A percentile compares a stretch with the other conserved stretches of the same genome.
These are phyloP conservation scores for Athrips mouffetella DNA, from an alignment of 2,888 invertebrate species.

Conservation along the genomic window DNA sequence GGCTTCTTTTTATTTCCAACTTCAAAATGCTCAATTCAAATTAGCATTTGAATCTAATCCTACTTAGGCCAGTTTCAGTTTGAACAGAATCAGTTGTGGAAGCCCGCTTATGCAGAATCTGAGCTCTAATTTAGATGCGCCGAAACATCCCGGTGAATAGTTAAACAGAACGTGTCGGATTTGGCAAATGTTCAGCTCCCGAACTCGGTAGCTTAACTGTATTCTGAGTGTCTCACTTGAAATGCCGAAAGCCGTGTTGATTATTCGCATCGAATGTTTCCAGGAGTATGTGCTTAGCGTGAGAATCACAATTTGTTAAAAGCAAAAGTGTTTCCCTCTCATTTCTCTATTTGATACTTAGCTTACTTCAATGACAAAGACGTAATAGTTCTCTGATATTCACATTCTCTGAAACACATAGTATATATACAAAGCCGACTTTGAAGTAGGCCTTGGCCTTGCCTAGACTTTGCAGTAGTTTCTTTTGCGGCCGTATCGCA, in stretches of 20 bases:
- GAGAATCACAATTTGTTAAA: too few relatives aligned
- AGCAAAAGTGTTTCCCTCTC: too few relatives aligned
- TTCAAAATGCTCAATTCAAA: neutral
- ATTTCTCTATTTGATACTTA: too few relatives aligned
- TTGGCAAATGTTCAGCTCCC: constrained; percentile 40
- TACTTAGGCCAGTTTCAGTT: constrained; percentile 2
- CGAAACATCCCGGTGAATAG: constrained; percentile 47
- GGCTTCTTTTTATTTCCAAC: neutral
- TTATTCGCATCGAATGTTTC: neutral
- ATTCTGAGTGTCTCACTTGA: neutral
- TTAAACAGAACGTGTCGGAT: constrained; percentile 40
- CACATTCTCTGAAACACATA: too few relatives aligned
- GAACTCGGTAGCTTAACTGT: neutral
- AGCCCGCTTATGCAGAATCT: constrained; percentile 35
- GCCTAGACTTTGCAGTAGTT: too few relatives aligned
- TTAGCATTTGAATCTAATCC: constrained; percentile 4
- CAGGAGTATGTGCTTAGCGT: too few relatives aligned
- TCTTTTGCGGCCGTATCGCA: too few relatives aligned
- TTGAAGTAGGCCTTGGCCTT: too few relatives aligned
- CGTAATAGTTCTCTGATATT: too few relatives aligned
- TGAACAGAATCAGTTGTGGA: constrained; percentile 6
- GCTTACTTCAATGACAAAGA: too few relatives aligned
- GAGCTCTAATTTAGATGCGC: constrained; percentile 36
- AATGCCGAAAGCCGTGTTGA: neutral
- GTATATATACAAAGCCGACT: too few relatives aligned